These are phyloP conservation scores for Momotus momota DNA, from an alignment of 2,797 vertebrate species.

Conservation along the genomic window DNA sequence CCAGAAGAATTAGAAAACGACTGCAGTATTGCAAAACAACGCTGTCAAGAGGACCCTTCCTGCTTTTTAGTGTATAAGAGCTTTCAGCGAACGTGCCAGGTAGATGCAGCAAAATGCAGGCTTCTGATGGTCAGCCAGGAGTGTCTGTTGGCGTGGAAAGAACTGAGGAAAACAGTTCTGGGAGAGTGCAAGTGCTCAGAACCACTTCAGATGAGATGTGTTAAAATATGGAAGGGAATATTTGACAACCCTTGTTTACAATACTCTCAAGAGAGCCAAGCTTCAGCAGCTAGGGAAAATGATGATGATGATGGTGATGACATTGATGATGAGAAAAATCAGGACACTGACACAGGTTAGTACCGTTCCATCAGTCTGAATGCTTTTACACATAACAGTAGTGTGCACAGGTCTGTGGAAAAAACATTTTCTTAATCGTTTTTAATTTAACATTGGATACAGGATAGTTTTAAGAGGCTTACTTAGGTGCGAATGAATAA, in stretches of 20 bases:
- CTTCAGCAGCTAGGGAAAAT: neutral
- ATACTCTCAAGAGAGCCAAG: neutral
- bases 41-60: slow-evolving; percentile 53
- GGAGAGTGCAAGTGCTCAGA: slow-evolving; percentile 71
- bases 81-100: slow-evolving; percentile 69
- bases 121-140: neutral
- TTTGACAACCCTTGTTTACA: slow-evolving; percentile 74
- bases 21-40: slow-evolving; percentile 40
- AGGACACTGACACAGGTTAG: slow-evolving; percentile 51
- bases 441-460: neutral
- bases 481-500: neutral
- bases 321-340: neutral
- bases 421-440: neutral
- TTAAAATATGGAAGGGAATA: slow-evolving; percentile 68
- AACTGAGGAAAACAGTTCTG: slow-evolving; percentile 63
- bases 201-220: slow-evolving; percentile 58
- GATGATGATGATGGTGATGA: neutral
- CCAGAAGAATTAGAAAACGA: neutral
- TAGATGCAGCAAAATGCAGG: slow-evolving; percentile 27
- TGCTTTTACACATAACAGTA: neutral
- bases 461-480: neutral
- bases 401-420: neutral
- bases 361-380: neutral
- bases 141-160: slow-evolving; percentile 65
- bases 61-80: slow-evolving; percentile 56